Evolutionary conservation across 2,888 invertebrate genomes (phyloP).

Genomic region (Sclerodermus sp.): DNA sequence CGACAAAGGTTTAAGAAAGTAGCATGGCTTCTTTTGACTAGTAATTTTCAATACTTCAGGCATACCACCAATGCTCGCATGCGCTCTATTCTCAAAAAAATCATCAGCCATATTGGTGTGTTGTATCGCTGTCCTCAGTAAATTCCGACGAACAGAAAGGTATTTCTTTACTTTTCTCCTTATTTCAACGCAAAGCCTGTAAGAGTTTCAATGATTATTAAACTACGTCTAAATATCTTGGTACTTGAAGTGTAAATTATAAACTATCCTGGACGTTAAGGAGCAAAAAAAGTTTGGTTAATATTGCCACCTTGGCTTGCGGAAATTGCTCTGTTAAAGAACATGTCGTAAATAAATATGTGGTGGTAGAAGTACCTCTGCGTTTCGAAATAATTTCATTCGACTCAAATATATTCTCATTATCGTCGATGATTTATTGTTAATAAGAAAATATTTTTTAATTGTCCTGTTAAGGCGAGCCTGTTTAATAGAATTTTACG

Average conservation of each 20-base stretch:
- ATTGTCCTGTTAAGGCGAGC: too few species aligned
- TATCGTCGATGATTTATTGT: slow-evolving; percentile 1
- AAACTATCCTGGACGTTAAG: slow-evolving; percentile 24
- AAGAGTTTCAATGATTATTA: too few species aligned
- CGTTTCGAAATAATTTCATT: neutral
- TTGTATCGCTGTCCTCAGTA: slow-evolving; percentile 57
- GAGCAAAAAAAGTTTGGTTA: slow-evolving; percentile 55
- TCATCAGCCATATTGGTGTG: slow-evolving; percentile 60
- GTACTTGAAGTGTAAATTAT: too few species aligned
- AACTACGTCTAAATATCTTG: too few species aligned
- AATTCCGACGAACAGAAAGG: slow-evolving; percentile 55
- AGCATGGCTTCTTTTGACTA: slow-evolving; percentile 20
- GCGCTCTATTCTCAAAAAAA: slow-evolving; percentile 50
- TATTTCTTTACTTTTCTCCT: slow-evolving; percentile 32
- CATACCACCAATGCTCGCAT: slow-evolving; percentile 32
- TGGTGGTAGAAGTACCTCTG: slow-evolving; percentile 2
- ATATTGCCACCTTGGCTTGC: slow-evolving; percentile 56
- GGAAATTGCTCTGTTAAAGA: slow-evolving; percentile 33
- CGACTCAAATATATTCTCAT: too few species aligned
- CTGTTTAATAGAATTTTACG: too few species aligned
- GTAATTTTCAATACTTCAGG: slow-evolving; percentile 30
- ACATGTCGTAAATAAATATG: slow-evolving; percentile 31
- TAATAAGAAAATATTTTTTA: neutral
- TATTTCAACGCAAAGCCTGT: too few species aligned
- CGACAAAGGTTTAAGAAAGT: too few species aligned